Conservation (phyloP, 2,797 vertebrate genomes). For the Merluccius polli region DNA sequence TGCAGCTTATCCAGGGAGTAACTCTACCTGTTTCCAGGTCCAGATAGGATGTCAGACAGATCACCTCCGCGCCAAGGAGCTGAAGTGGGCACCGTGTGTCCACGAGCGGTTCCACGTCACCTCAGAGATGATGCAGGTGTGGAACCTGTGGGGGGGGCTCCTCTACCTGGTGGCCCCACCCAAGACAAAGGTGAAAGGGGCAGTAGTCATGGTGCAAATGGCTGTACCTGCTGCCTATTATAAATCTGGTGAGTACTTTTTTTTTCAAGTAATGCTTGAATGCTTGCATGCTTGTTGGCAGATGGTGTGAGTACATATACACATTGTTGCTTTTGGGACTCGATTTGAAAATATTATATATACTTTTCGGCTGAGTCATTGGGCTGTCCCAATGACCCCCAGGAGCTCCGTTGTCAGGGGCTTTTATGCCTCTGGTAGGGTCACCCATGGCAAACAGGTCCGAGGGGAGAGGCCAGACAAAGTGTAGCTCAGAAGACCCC, state of each 20-base stretch:
- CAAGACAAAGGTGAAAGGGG: slow-evolving; percentile 60
- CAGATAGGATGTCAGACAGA: slow-evolving; percentile 88
- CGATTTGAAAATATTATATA: background rate
- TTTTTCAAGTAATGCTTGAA: too few species aligned
- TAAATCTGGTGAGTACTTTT: slow-evolving; percentile 76
- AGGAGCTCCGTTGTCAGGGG: too few species aligned
- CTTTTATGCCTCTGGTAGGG: too few species aligned
- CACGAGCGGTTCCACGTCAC: slow-evolving; percentile 67
- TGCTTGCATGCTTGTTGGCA: background rate
- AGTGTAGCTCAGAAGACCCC: too few species aligned
- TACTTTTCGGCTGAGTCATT: too few species aligned
- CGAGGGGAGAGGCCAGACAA: too few species aligned
- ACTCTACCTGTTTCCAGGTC: slow-evolving; percentile 61
- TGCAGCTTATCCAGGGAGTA: background rate
- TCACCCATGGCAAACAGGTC: too few species aligned
- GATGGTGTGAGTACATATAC: background rate
- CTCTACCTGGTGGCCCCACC: slow-evolving; percentile 82
- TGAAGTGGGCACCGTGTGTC: slow-evolving; percentile 78
- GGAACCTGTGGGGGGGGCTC: slow-evolving; percentile 88
- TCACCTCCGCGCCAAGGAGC: slow-evolving; percentile 47
- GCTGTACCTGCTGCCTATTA: slow-evolving; percentile 82
- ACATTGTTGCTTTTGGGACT: background rate
- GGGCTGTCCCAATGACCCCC: too few species aligned
- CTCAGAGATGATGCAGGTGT: slow-evolving; percentile 64
- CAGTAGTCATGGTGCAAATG: slow-evolving; percentile 67